These are phyloP conservation scores for Orthosia cruda DNA, from an alignment of 2,888 invertebrate genomes.

Conservation along the genomic window DNA sequence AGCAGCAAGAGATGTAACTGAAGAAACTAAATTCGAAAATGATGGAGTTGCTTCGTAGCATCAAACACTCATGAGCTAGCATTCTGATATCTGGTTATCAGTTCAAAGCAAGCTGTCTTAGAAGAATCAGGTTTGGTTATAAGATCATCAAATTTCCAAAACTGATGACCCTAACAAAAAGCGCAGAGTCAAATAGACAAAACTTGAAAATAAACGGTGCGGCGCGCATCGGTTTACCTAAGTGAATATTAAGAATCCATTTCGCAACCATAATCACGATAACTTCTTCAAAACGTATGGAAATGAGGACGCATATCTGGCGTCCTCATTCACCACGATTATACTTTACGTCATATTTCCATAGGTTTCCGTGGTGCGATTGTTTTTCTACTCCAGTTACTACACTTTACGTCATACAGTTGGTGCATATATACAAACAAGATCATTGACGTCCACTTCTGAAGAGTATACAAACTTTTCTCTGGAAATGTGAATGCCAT, in stretches of 20 bases:
- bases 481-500: neutral
- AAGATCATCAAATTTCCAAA: neutral
- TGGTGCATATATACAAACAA: slow-evolving; percentile 17
- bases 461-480: neutral
- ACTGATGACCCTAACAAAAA: neutral
- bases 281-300: slow-evolving; percentile 51
- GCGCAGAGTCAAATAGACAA: neutral
- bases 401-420: slow-evolving; percentile 55
- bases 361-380: slow-evolving; percentile 54
- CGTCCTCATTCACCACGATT: slow-evolving; percentile 54
- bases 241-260: slow-evolving; percentile 28
- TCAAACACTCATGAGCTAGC: neutral
- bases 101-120: neutral
- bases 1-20: neutral
- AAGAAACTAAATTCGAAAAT: neutral
- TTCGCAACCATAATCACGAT: slow-evolving; percentile 44
- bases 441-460: slow-evolving; percentile 6
- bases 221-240: neutral
- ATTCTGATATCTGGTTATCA: neutral
- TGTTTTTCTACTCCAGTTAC: slow-evolving; percentile 69
- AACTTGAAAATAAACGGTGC: slow-evolving; percentile 4
- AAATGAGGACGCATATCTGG: slow-evolving; percentile 56
- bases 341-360: slow-evolving; percentile 52
- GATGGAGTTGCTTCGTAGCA: neutral
- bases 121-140: neutral